Conservation (phyloP, 2,113 vertebrate genomes). For the Takifugu flavidus region DNA sequence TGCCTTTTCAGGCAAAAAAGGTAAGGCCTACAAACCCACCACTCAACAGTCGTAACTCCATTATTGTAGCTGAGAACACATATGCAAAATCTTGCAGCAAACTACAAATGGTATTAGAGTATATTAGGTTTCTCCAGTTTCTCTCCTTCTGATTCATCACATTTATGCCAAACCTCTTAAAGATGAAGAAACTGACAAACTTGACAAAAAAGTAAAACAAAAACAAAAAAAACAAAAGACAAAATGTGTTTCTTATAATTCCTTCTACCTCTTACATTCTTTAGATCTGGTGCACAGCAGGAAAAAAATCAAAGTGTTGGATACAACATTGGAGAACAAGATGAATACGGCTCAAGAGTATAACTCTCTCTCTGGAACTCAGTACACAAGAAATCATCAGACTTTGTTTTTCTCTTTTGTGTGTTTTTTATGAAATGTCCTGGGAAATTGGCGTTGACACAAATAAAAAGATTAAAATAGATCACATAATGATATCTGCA, state of each 20-base stretch:
- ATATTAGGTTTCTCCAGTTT: no score
- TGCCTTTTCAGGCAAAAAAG: slow-evolving; percentile 81
- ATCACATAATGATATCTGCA: slow-evolving; percentile 35
- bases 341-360: slow-evolving; percentile 73
- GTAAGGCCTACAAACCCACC: slow-evolving; percentile 62
- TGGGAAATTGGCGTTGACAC: slow-evolving; percentile 18
- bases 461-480: slow-evolving; percentile 5
- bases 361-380: slow-evolving; percentile 53
- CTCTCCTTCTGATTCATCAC: no score
- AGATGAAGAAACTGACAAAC: background rate
- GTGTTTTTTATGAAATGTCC: slow-evolving; percentile 9
- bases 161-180: no score
- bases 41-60: no score
- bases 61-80: no score
- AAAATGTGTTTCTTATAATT: background rate
- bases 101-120: no score
- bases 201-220: background rate
- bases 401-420: slow-evolving; percentile 28
- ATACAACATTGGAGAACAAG: slow-evolving; percentile 67
- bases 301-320: slow-evolving; percentile 66
- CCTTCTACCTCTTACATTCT: slow-evolving; percentile 2
- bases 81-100: no score
- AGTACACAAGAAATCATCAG: slow-evolving; percentile 8
- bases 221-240: background rate
- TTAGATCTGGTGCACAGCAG: slow-evolving; percentile 49